Evolutionary conservation across 2,797 vertebrate genomes (phyloP).

Genomic region (Miichthys miiuy): DNA sequence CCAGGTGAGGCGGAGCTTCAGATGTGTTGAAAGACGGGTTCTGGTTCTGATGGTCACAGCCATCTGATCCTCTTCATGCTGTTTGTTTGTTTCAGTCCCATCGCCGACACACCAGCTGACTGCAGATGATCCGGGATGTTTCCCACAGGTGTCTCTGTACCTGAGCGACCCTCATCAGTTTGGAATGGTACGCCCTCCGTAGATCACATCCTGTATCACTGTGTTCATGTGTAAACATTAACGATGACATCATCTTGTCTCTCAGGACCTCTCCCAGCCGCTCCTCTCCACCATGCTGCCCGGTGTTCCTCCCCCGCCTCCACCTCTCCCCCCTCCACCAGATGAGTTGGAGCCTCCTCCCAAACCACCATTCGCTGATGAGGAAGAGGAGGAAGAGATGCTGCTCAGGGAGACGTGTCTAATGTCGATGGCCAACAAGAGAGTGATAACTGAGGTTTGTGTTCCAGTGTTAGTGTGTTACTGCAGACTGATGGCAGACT

Average conservation of each 20-base stretch:
- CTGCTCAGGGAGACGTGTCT: conserved; percentile 95
- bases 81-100: conserved; percentile 77
- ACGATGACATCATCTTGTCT: no score
- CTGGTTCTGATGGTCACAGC: no score
- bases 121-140: conserved; percentile 76
- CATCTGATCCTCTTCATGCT: no score
- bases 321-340: conserved; percentile 91
- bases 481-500: no score
- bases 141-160: conserved; percentile 79
- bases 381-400: conserved; percentile 99
- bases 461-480: background rate
- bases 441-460: conserved; percentile 87
- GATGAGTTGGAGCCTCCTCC: conserved; percentile 94
- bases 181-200: conserved; percentile 81
- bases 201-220: no score
- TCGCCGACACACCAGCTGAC: conserved; percentile 85
- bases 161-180: conserved; percentile 81
- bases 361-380: conserved; percentile 96
- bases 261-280: conserved; percentile 74
- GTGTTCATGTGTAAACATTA: no score
- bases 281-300: conserved; percentile 81
- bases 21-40: background rate
- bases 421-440: conserved; percentile 93
- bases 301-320: conserved; percentile 83
- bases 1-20: conserved; percentile 84